Conservation (phyloP, 2,797 vertebrate genomes). For the Linurgus olivaceus region DNA sequence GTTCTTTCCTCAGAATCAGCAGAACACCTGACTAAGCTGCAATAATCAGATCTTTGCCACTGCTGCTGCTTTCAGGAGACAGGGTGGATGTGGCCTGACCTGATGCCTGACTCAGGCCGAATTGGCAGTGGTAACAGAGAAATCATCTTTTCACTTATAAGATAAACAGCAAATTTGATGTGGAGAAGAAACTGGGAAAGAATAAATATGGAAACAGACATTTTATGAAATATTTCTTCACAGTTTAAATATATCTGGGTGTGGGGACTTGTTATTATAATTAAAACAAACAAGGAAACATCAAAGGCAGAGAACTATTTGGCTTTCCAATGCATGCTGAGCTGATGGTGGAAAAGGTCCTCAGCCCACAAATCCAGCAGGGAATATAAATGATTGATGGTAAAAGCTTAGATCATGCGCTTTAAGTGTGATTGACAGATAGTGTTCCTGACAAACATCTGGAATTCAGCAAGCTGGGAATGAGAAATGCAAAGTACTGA, state of each 20-base stretch:
- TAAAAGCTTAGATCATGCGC: constrained; percentile 51
- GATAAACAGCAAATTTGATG: neutral
- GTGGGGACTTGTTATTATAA: neutral
- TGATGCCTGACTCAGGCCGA: neutral
- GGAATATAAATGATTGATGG: constrained; percentile 38
- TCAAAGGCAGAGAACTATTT: neutral
- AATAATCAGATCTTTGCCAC: neutral
- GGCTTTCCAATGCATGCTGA: neutral
- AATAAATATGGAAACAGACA: neutral
- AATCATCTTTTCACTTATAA: neutral
- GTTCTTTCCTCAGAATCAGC: neutral
- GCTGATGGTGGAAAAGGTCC: neutral
- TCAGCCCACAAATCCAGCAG: constrained; percentile 6
- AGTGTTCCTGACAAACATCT: constrained; percentile 8
- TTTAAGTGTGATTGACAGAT: constrained; percentile 42
- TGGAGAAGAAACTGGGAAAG: neutral
- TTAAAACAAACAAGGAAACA: constrained; percentile 17
- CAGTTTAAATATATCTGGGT: neutral
- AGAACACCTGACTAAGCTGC: neutral
- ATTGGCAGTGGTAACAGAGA: neutral
- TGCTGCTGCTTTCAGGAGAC: neutral
- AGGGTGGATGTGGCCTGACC: neutral
- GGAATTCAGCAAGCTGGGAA: constrained; percentile 25
- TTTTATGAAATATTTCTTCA: neutral
- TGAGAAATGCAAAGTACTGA: constrained; percentile 18